Base-by-base conservation (phyloP, 1,140 invertebrate species). In the Bombus confusus region DNA sequence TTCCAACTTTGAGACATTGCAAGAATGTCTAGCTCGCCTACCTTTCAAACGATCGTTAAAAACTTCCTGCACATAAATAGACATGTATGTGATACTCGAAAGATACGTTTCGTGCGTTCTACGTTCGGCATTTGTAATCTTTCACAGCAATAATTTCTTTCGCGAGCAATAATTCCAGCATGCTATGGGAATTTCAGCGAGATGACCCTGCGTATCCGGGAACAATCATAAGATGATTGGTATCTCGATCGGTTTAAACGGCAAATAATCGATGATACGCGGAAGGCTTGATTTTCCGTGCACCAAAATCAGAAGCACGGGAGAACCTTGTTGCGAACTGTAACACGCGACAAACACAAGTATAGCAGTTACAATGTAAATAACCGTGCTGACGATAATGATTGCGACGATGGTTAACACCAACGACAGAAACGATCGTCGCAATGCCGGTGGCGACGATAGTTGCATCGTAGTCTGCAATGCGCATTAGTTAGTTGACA, bases 21-120 rank as follows among this genome's bases (percentile, higher is more conserved):
- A 90, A 84, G 92, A 92, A 93, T 93, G 87, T 93, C 74, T 72
- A 72, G 57, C 75, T 78, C 34, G 66, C 39, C 77, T 72, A 37
- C 62, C 73, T 57, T 59, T 39, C 69, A 18, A 34, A 28, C n/a
- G 4, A 31, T 80, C 59, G 41, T 25, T 72, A 59, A 82, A 82
- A 75, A 66, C n/a, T 62, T 18, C 2, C 18, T 69, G 52, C 31
- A 31, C 28, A n/a, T 74, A 41, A 47, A 52, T 34, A 68, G 68
- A 76, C 22, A 10, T 47, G 59, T 31, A 8, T 22, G 5, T 2
- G 47, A 52, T 52, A 52, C 47, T 52, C 18, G 47, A 15, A 52
- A 52, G 47, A 52, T 52, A 52, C 18, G 18, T 52, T 22, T n/a
- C 64, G n/a, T 37, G n/a, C 37, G 37, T 79, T 41, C 12, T 52